Evolutionary conservation across 2,797 vertebrate species (phyloP).

Genomic region (Sebastiscus tertius): DNA sequence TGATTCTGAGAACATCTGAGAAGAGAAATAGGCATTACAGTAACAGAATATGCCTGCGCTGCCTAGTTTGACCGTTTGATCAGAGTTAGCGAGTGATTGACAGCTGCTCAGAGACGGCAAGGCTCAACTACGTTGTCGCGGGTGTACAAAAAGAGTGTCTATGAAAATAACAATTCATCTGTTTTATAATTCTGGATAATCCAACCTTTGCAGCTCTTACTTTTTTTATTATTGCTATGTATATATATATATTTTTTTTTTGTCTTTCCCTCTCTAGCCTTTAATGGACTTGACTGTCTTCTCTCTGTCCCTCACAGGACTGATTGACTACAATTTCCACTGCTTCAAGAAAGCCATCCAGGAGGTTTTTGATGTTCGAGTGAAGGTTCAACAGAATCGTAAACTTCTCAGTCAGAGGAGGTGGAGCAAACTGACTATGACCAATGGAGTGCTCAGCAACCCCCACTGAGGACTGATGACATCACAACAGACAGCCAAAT

Average conservation of each 20-base stretch:
- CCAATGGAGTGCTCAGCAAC: slow-evolving; percentile 83
- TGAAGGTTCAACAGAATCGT: slow-evolving; percentile 89
- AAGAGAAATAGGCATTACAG: no score
- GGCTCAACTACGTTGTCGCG: no score
- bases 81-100: no score
- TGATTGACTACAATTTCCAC: slow-evolving; percentile 98
- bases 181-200: neutral
- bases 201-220: neutral
- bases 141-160: no score
- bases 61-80: no score
- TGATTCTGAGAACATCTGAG: no score
- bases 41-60: no score
- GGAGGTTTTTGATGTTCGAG: slow-evolving; percentile 94
- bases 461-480: slow-evolving; percentile 57
- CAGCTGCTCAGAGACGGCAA: neutral
- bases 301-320: slow-evolving; percentile 76
- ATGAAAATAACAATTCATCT: neutral
- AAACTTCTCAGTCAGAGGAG: slow-evolving; percentile 89
- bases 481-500: neutral
- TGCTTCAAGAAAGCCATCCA: slow-evolving; percentile 97
- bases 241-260: neutral
- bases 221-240: neutral
- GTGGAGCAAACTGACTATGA: slow-evolving; percentile 85
- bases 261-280: no score
- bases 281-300: neutral